Base-by-base conservation (phyloP, 1,140 invertebrate species). In the Bradysia coprophila region DNA sequence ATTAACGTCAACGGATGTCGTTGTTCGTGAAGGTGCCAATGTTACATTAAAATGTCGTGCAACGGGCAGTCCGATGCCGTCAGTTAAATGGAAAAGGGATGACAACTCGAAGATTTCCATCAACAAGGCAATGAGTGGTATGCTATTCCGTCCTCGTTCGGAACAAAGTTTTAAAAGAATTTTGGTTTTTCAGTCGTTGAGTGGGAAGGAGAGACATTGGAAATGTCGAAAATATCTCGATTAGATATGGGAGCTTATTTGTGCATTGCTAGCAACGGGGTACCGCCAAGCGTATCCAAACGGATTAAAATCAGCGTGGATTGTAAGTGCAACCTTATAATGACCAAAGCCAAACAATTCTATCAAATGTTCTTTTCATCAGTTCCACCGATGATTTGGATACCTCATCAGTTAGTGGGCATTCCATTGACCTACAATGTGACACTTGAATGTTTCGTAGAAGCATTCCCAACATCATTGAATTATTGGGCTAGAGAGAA, bases 231-330 rank as follows among this genome's bases (percentile, higher is more conserved):
- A 47, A 90, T 92, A 48, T 88, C 84, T 22, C 72, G 88, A 44
- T 60, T 91, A 24, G 84, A 89, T 51, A 91, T 91, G 85, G 86
- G 86, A 11, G 81, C 81, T 13, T 91, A 91, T 63, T 67, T 91
- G 21, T 91, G 86, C 57, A 88, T 91, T 44, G 86, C 86, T 13
- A 73, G 69, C 45, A 83, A 82, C 53, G 76, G 77, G n/a, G 75
- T 82, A 10, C 80, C 79, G 16, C 79, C 80, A 2, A 75, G 74
- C 36, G 86, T 91, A 33, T 88, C 83, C 53, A 90, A 91, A 62
- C 71, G 84, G 51, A 88, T 93, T 50, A 87, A 88, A 73, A 81
- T 93, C 52, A 88, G 84, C 65, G 88, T 93, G 13, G 85, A 92
- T 61, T 93, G 87, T 92, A 64, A 88, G 87, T 88, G 9, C 10